Base-by-base conservation (phyloP, 2,888 invertebrate species). In the Cynaeus angustus region DNA sequence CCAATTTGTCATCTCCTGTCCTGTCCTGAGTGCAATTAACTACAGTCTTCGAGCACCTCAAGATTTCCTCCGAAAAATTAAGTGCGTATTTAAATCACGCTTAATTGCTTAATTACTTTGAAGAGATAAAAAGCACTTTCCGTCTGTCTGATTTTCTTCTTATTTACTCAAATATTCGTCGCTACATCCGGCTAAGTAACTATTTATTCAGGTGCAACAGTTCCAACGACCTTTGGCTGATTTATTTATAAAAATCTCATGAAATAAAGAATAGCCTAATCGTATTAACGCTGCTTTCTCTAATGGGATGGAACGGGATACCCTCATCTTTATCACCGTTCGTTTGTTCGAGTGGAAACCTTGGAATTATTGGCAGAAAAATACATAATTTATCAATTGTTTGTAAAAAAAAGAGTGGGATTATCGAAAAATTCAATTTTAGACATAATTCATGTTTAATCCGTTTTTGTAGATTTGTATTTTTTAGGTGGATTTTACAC, bases 211-310 rank as follows among this genome's bases (percentile, higher is more conserved):
- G 61, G 61, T 61, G 61, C 50, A 48, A 61, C 61, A 59, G 14
- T 46, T 41, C 41, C 56, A 26, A 13, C 21, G 13, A 55, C n/a
- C 30, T 14, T 37, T 13, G 5, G 43, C 48, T 37, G 61, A 50
- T 38, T 61, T 61, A 48, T 48, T 48, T 50, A 61, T 61, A 50
- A 61, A 61, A 61, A 48, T 61, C 61, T 61, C 61, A 61, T 61
- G 48, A 61, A 61, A 48, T 61, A 61, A 61, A 61, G 61, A 61
- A 61, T 50, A 61, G 61, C 28, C 48, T 61, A 61, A 61, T 61
- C 61, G 61, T 48, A 61, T 61, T 61, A 61, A 37, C 33, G 48
- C 48, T 48, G 16, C 14, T 9, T 61, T 16, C 48, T 38, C 48
- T 61, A 61, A 61, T 61, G 61, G 61, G 48, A 50, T 38, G 61